Percentiles rank a stretch among this genome's conserved stretches.
phyloP scores from a whole-genome alignment of 2,888 invertebrate genomes.

The Prostheceraeus crozeri region DNA sequence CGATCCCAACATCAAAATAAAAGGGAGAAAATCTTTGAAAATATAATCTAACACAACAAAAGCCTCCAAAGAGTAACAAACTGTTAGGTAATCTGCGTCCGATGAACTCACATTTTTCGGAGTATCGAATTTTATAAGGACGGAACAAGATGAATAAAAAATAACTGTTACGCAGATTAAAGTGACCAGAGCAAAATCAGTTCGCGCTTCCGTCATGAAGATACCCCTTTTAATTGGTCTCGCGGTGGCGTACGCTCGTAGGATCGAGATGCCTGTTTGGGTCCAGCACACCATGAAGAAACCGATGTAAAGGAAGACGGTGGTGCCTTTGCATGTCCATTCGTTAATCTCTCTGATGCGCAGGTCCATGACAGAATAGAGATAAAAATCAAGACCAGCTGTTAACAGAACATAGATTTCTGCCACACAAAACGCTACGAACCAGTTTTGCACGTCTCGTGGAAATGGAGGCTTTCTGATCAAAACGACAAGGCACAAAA shows the following conservation, averaged over 20 bases:
- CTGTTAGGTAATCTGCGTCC: no score
- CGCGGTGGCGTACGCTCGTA: not conserved
- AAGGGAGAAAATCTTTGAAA: not conserved
- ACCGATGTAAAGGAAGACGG: not conserved
- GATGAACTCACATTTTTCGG: no score
- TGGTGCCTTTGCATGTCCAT: not conserved
- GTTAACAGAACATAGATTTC: conserved; percentile 6
- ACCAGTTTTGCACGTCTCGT: not conserved
- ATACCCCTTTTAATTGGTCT: not conserved
- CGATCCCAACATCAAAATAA: not conserved
- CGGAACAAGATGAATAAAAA: no score
- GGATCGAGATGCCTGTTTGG: conserved; percentile 4
- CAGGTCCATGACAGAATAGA: not conserved
- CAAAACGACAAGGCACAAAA: not conserved
- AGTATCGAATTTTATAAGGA: no score
- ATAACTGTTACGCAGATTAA: no score
- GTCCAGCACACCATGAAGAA: not conserved
- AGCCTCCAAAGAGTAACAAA: no score
- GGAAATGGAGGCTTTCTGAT: conserved; percentile 11
- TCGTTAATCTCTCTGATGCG: not conserved
- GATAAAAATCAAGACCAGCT: conserved; percentile 14
- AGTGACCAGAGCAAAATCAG: no score
- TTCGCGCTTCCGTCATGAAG: no score
- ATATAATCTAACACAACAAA: no score
- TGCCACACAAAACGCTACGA: not conserved